Percentiles rank a stretch among this genome's conserved stretches.
Evolutionary conservation across 2,888 invertebrate genomes (phyloP).

Genomic region (Unio delphinus): DNA sequence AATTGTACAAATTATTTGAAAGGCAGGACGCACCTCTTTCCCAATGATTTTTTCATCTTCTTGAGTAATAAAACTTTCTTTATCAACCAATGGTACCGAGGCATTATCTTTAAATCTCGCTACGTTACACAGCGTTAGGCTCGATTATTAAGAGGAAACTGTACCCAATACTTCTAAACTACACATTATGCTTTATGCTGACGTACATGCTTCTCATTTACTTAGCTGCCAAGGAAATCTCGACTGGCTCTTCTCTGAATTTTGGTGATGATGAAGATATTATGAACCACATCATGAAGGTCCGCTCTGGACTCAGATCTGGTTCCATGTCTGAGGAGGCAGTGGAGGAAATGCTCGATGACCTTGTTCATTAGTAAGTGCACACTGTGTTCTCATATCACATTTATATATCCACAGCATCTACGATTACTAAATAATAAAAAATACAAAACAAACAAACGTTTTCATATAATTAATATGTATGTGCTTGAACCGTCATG

Average conservation of each 20-base stretch:
- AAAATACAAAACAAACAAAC: no score
- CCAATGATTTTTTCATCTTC: no score
- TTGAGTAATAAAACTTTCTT: no score
- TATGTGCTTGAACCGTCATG: no score
- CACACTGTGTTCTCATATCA: background rate
- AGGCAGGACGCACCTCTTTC: no score
- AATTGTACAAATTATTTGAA: no score
- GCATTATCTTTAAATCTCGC: no score
- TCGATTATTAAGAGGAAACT: background rate
- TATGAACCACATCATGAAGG: slow-evolving; percentile 36
- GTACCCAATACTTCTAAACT: background rate
- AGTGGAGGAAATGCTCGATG: slow-evolving; percentile 36
- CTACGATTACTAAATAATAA: no score
- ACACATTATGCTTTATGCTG: background rate
- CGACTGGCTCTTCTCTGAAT: slow-evolving; percentile 16
- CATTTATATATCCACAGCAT: no score
- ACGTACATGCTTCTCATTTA: background rate
- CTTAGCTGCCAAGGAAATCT: slow-evolving; percentile 25
- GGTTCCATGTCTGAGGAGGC: slow-evolving; percentile 36
- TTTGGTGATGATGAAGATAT: slow-evolving; percentile 20
- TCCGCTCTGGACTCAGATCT: slow-evolving; percentile 26
- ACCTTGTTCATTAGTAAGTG: slow-evolving; percentile 37
- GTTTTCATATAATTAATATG: no score
- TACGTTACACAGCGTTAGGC: no score
- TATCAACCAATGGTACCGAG: no score